Percentiles rank a stretch among this genome's conserved stretches.
These are phyloP conservation scores for Pionites leucogaster DNA, from an alignment of 2,113 vertebrate species.

Conservation along the genomic window DNA sequence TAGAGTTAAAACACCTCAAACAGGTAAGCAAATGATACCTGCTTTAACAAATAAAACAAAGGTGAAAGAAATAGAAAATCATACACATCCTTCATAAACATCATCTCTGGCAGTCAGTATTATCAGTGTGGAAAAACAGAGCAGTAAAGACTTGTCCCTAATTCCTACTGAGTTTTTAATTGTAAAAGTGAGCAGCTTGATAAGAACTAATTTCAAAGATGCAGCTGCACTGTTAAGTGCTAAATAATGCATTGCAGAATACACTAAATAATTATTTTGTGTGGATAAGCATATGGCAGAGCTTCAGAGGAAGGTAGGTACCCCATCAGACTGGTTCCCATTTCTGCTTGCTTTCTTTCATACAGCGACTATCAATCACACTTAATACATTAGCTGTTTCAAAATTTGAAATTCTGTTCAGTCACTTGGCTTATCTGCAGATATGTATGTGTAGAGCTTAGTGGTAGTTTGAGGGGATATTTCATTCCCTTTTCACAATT, in stretches of 20 bases:
- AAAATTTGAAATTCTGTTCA: not conserved
- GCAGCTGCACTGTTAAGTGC: not conserved
- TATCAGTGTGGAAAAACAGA: not conserved
- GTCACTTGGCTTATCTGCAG: not conserved
- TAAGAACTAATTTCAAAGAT: not conserved
- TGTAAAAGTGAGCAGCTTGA: not conserved
- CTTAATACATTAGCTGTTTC: not conserved
- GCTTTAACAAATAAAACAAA: not conserved
- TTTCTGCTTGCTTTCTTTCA: not conserved
- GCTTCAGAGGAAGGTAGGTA: not conserved
- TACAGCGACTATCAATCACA: not conserved
- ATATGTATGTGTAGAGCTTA: not conserved
- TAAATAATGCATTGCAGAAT: not conserved
- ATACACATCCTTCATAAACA: not conserved
- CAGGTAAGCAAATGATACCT: conserved; percentile 40
- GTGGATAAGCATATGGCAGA: not conserved
- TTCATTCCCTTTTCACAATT: not conserved
- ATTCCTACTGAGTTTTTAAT: not conserved
- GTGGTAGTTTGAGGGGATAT: not conserved
- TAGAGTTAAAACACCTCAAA: conserved; percentile 36
- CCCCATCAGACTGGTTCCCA: not conserved
- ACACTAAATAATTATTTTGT: not conserved
- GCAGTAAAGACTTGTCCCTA: not conserved
- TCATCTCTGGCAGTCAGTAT: not conserved
- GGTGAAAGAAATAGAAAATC: not conserved